A percentile compares a stretch with the other conserved stretches of the same genome.
These are phyloP conservation scores for Himantopus leucocephalus DNA, from an alignment of 2,113 vertebrate genomes.

Conservation along the genomic window DNA sequence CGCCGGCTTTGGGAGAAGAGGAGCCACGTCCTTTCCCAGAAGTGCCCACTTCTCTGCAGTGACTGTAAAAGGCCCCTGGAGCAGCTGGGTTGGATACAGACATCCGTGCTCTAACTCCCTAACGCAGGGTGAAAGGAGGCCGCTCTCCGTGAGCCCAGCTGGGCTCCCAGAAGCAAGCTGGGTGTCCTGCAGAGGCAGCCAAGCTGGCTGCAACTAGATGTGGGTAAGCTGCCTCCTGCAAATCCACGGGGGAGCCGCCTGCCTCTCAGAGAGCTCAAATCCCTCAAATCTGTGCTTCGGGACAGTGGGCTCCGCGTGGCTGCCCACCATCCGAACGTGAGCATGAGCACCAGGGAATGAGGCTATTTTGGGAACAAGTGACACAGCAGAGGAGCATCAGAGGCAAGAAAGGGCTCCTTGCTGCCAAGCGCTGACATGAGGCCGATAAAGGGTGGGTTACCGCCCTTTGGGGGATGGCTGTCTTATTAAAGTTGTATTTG, in stretches of 20 bases:
- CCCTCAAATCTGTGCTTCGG: neutral
- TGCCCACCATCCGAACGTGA: neutral
- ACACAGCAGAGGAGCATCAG: neutral
- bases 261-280: neutral
- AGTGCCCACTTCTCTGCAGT: neutral
- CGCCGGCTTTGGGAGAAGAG: neutral
- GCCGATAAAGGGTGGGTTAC: neutral
- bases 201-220: neutral
- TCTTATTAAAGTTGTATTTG: neutral
- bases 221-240: neutral
- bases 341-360: neutral
- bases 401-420: neutral
- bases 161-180: neutral
- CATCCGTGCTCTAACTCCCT: neutral
- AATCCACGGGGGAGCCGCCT: neutral
- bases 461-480: neutral
- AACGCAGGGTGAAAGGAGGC: neutral
- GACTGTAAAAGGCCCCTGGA: neutral
- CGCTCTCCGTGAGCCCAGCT: neutral
- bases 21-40: neutral
- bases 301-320: neutral
- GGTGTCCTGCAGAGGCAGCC: neutral
- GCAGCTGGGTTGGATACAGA: neutral
- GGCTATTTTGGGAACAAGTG: conserved; percentile 20
- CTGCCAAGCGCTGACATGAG: conserved; percentile 11